Evolutionary conservation across 2,888 invertebrate species (phyloP), one percentile per base, ranked within the genome.

Genomic region (Ophioninae sp.): DNA sequence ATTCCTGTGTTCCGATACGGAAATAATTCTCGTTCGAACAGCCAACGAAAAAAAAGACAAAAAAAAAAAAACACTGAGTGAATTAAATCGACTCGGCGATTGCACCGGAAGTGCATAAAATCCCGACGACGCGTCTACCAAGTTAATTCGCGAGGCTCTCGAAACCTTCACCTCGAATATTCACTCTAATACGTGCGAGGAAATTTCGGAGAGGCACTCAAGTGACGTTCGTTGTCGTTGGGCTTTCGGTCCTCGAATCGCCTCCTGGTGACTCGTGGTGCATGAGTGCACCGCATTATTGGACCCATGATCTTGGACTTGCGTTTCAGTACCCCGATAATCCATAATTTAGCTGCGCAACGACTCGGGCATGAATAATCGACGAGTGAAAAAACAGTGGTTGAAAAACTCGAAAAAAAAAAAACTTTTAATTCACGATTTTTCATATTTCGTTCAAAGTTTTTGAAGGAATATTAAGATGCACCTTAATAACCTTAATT

Each of bases 221-320:
- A 80, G 41, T 68, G 76, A 62, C 67, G 67, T 80, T 80, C 77
- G 73, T 80, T 80, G 77, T 73, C 68, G 69, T 59, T 68, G 73
- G 44, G 83, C 68, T 74, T 80, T 56, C 44, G 57, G 17, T 37
- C 68, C 68, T 69, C 50, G 13, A 64, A 77, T 77, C 20, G 59
- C 50, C 21, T 65, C 65, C 17, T 39, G 7, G 21, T 8, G 30
- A 41, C 7, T 39, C 23, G 59, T 20, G 67, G 20, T 62, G 57
- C 78, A 37, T 61, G 17, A n/a, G 23, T 59, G 73, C 37, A 20
- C 5, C 50, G 17, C 50, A 76, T 62, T 61, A 37, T 20, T n/a
- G 30, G 30, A 41, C 23, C 44, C 50, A 37, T 56, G 17, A 69
- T 76, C 37, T 37, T 41, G n/a, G 37, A n/a, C 59, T 23, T 21